phyloP scores from a whole-genome alignment of 1,140 invertebrate genomes.

The Sinonovacula constricta region DNA sequence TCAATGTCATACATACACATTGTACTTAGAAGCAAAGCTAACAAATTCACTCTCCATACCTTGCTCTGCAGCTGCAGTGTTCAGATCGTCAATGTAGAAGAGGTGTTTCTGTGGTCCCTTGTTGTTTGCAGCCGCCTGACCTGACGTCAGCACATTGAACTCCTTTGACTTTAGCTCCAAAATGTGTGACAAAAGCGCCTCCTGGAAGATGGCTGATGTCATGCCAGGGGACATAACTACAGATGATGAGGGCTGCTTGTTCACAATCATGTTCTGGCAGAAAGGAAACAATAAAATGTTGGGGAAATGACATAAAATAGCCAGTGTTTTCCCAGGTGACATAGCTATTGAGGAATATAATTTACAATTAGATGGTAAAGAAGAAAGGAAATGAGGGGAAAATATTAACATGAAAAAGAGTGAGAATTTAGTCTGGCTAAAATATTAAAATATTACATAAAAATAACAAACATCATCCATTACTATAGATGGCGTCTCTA shows the following conservation, averaged over 20 bases:
- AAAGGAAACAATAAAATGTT: conserved; percentile 5
- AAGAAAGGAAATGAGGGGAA: too few relatives aligned
- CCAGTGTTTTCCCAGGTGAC: background rate
- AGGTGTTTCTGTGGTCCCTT: conserved; percentile 64
- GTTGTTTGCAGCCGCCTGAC: conserved; percentile 31
- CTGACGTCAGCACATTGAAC: conserved; percentile 56
- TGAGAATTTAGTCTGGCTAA: too few relatives aligned
- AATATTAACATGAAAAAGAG: too few relatives aligned
- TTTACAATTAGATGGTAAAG: too few relatives aligned
- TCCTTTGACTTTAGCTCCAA: conserved; percentile 67
- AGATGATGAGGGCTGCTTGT: conserved; percentile 67
- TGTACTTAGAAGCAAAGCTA: too few relatives aligned
- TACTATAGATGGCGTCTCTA: too few relatives aligned
- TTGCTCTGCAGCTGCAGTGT: conserved; percentile 64
- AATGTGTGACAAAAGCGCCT: conserved; percentile 67
- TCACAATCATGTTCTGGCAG: conserved; percentile 66
- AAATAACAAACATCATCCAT: too few relatives aligned
- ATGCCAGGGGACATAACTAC: conserved; percentile 66
- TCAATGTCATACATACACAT: too few relatives aligned
- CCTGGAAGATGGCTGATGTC: conserved; percentile 67
- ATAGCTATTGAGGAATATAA: background rate
- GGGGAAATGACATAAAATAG: background rate
- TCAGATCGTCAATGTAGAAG: conserved; percentile 77
- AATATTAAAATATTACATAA: too few relatives aligned
- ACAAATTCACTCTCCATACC: too few relatives aligned